Percentiles rank a stretch among this genome's conserved stretches.
Evolutionary conservation across 92 coral and sea anemone genomes (phyloP).

Genomic region (Zoanthus solanderi): DNA sequence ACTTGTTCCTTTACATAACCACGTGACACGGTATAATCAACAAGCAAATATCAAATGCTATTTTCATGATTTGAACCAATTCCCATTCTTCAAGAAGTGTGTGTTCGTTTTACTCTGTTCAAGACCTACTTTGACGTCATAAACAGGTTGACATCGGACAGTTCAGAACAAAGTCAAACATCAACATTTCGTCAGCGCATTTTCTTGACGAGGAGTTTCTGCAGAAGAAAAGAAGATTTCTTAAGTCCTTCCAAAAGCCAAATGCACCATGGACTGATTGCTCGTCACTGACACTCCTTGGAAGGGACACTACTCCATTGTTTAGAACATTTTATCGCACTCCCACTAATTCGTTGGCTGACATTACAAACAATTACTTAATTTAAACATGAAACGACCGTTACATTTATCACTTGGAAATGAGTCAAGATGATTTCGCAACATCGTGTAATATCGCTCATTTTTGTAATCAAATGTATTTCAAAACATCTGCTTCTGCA

Average conservation of each 20-base stretch:
- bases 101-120: neutral
- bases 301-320: neutral
- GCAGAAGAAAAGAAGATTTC: neutral
- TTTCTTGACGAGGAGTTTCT: conserved; percentile 83
- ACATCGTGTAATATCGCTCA: too few relatives aligned
- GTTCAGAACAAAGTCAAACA: conserved; percentile 74
- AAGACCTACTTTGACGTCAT: conserved; percentile 38
- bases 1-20: neutral
- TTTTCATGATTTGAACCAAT: neutral
- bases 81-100: neutral
- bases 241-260: neutral
- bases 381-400: too few relatives aligned
- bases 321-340: too few relatives aligned
- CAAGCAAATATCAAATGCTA: neutral
- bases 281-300: too few relatives aligned
- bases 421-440: too few relatives aligned
- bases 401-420: too few relatives aligned
- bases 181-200: conserved; percentile 79
- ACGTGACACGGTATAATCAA: neutral
- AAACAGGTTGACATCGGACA: conserved; percentile 85
- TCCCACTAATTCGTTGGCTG: too few relatives aligned
- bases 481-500: too few relatives aligned
- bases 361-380: too few relatives aligned
- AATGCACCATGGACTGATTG: too few relatives aligned
- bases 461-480: too few relatives aligned